A percentile compares a stretch with the other conserved stretches of the same genome.
These are phyloP conservation scores for Prostheceraeus crozeri DNA, from an alignment of 2,888 invertebrate species.

Conservation along the genomic window DNA sequence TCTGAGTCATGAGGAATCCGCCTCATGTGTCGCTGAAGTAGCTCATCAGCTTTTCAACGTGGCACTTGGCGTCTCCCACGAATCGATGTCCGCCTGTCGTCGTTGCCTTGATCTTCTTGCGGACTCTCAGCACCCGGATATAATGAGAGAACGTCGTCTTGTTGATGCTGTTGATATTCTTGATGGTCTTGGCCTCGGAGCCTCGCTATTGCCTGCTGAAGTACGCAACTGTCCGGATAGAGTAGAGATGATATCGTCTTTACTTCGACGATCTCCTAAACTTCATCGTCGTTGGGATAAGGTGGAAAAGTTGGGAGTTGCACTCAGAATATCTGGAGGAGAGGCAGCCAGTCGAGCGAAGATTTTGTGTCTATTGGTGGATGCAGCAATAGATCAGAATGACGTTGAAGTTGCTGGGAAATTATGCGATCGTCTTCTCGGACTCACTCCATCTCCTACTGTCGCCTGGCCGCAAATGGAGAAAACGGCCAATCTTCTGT, in stretches of 20 bases:
- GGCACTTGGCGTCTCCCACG: no score
- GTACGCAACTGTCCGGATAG: background rate
- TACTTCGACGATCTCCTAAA: background rate
- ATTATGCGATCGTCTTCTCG: no score
- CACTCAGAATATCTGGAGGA: constrained; percentile 6
- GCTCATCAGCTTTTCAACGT: no score
- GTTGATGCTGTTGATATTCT: background rate
- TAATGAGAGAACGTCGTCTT: constrained; percentile 1
- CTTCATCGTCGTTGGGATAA: constrained; percentile 7
- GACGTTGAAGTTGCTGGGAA: no score
- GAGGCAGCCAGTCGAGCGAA: no score
- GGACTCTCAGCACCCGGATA: no score
- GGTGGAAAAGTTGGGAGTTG: background rate
- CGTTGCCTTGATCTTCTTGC: no score
- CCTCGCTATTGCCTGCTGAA: constrained; percentile 16
- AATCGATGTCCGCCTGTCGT: no score
- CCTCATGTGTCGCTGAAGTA: no score
- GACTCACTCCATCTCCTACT: background rate
- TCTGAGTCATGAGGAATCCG: no score
- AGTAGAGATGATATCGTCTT: background rate
- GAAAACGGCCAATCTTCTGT: no score
- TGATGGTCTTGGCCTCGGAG: background rate
- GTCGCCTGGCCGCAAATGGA: constrained; percentile 24
- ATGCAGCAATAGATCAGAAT: constrained; percentile 11
- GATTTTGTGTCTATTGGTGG: constrained; percentile 16